Evolutionary conservation across 2,113 vertebrate genomes (phyloP).

Genomic region (Crotalus viridis): DNA sequence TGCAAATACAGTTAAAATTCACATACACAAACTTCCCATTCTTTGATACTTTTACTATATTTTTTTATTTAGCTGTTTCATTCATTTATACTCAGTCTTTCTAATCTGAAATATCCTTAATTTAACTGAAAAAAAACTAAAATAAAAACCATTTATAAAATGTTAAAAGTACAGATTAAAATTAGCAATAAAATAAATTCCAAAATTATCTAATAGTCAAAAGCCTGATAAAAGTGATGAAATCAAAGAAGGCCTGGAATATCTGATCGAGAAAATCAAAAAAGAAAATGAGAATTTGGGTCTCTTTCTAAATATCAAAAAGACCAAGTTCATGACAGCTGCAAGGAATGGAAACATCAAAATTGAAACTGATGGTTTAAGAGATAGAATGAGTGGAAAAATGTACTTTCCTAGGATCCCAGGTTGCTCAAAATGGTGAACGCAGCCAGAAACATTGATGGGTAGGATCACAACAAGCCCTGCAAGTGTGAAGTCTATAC

Average conservation of each 20-base stretch:
- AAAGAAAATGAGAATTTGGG: background rate
- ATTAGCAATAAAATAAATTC: no score
- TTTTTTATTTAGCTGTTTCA: no score
- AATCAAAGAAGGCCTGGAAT: background rate
- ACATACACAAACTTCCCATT: no score
- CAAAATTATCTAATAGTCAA: no score
- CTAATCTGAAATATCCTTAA: no score
- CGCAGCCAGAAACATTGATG: background rate
- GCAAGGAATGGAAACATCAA: background rate
- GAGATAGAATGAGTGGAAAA: background rate
- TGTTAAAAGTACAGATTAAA: no score
- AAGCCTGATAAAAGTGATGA: background rate
- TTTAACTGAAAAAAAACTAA: no score
- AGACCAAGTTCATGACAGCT: background rate
- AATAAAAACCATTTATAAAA: no score
- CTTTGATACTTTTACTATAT: no score
- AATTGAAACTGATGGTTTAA: background rate
- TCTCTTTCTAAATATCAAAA: background rate
- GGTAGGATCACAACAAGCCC: background rate
- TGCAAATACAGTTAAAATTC: no score
- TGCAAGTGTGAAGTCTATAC: background rate
- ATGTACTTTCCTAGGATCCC: background rate
- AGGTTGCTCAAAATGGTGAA: no score
- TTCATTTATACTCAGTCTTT: no score
- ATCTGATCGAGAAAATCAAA: background rate